Evolutionary conservation across 1,140 invertebrate species (phyloP).

Genomic region (Ladona fulva): DNA sequence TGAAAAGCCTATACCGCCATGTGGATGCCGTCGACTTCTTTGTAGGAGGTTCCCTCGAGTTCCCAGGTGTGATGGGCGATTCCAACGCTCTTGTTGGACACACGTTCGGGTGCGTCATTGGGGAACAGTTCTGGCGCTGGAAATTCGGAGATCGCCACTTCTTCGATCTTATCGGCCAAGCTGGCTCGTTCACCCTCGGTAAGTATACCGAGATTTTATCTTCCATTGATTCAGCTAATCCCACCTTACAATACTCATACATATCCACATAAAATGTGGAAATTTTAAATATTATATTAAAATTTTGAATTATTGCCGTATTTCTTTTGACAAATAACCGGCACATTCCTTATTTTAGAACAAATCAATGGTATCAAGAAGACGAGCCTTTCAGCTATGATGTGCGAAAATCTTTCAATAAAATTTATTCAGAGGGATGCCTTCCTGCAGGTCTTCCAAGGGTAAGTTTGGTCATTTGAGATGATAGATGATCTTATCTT

Average conservation of each 20-base stretch:
- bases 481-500: no score
- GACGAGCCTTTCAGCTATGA: conserved; percentile 40
- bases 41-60: conserved; percentile 42
- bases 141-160: conserved; percentile 43
- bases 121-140: conserved; percentile 40
- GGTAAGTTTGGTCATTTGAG: no score
- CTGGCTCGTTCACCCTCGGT: conserved; percentile 40
- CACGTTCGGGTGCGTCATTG: conserved; percentile 50
- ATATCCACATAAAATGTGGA: no score
- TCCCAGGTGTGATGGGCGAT: conserved; percentile 28
- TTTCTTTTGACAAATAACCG: no score
- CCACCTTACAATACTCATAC: no score
- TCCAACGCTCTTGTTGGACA: conserved; percentile 43
- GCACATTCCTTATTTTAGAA: conserved; percentile 17
- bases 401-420: conserved; percentile 42
- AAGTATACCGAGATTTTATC: conserved; percentile 26
- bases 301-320: no score
- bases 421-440: no score
- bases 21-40: conserved; percentile 50
- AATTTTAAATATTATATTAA: no score
- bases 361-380: conserved; percentile 47
- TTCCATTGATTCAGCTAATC: background rate
- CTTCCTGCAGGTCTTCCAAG: no score
- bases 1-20: conserved; percentile 35
- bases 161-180: conserved; percentile 44